These are phyloP conservation scores for Epizoanthus fatuus DNA, from an alignment of 92 coral and sea anemone species.

Conservation along the genomic window DNA sequence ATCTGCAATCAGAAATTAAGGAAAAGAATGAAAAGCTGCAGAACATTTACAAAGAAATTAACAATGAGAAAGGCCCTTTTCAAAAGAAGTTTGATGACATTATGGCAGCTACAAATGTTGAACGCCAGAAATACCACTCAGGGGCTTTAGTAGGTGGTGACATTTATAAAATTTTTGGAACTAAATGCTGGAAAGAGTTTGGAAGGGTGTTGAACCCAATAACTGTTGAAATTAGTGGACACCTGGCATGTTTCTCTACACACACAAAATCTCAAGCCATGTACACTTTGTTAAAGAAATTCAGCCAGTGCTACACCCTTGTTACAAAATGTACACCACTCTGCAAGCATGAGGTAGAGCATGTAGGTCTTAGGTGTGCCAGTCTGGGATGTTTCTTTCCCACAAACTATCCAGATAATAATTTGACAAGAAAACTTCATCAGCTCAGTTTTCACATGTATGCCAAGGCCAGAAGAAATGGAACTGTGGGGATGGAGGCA, in stretches of 20 bases:
- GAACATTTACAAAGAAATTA: no score
- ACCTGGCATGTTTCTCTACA: no score
- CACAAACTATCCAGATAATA: background rate
- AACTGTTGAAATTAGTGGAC: background rate
- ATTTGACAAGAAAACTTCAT: slow-evolving; percentile 9
- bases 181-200: background rate
- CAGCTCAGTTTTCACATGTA: slow-evolving; percentile 11
- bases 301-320: no score
- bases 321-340: no score
- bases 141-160: slow-evolving; percentile 5
- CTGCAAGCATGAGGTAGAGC: background rate
- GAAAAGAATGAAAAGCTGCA: no score
- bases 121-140: slow-evolving; percentile 3
- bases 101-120: background rate
- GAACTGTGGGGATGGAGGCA: no score
- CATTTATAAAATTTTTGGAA: background rate
- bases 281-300: background rate
- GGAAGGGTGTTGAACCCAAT: background rate
- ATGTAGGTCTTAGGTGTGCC: slow-evolving; percentile 1
- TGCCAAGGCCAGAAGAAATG: background rate
- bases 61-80: background rate
- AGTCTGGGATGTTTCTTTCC: background rate
- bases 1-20: no score
- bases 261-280: background rate
- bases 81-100: background rate